Base-by-base conservation (phyloP, 2,113 vertebrate genomes). In the Seriola quinqueradiata region DNA sequence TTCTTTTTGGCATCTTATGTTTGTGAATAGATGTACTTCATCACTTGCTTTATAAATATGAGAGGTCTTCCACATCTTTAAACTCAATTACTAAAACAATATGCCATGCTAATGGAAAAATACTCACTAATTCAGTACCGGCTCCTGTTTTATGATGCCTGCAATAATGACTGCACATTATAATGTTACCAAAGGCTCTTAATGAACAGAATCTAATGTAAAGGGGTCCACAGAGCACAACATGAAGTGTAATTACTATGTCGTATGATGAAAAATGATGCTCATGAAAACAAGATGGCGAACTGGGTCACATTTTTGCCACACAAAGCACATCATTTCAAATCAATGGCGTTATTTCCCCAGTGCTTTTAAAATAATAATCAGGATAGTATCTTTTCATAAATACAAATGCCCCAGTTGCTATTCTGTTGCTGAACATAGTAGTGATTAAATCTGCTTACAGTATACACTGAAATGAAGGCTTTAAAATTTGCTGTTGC, bases 51-150 rank as follows among this genome's bases (percentile, higher is more conserved):
- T 59, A 68, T 72, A 59, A 87, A 87, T 58, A 69, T 36, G 28
- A 75, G 40, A 80, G 72, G 70, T 85, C 75, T 72, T 86, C 75
- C 77, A 70, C 71, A 17, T 90, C 81, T 89, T 89, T 92, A 88
- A 92, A 92, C 87, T 90, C 83, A 65, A 89, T 92, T 89, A 89
- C 77, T 84, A 74, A 87, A 90, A 91, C 88, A 91, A 90, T 82
- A 71, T 25, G 84, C 40, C 66, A 48, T 38, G 81, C 83, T 93
- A 90, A 94, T 93, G 92, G 73, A 60, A 89, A 92, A 83, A 84
- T 80, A 68, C 87, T 74, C 32, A 12, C 79, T 87, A 83, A 91
- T 92, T 88, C 86, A 91, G 89, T 81, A 84, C 64, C 70, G 36
- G 64, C 81, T 79, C 68, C 79, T 91, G 89, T 86, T 90, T 92